phyloP scores from a whole-genome alignment of 2,113 vertebrate genomes.

The Brachyhypopomus gauderio region DNA sequence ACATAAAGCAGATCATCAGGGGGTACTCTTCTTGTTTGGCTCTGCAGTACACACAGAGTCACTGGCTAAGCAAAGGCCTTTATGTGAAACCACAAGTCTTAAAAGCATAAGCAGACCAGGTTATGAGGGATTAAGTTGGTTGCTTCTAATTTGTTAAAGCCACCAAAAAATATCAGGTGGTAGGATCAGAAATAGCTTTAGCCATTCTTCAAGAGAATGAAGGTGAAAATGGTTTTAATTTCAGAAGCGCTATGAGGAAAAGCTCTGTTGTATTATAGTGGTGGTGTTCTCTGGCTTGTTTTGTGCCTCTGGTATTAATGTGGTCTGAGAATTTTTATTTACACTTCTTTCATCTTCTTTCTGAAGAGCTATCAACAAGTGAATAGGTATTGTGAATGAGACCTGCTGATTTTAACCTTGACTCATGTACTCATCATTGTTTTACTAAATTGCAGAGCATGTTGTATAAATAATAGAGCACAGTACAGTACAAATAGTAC shows the following conservation, averaged over 20 bases:
- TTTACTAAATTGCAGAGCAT: neutral
- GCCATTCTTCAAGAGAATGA: constrained; percentile 17
- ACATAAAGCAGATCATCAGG: constrained; percentile 58
- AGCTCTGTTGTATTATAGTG: neutral
- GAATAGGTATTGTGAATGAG: neutral
- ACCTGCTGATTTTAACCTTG: constrained; percentile 4
- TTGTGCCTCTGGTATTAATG: neutral
- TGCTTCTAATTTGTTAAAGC: constrained; percentile 37
- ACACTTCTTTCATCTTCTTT: constrained; percentile 18
- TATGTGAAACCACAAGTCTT: constrained; percentile 48
- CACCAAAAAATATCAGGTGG: constrained; percentile 47
- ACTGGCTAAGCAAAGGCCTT: constrained; percentile 45
- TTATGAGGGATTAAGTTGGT: constrained; percentile 43
- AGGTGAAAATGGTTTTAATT: constrained; percentile 20
- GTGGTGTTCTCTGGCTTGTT: constrained; percentile 31
- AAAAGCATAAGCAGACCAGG: constrained; percentile 37
- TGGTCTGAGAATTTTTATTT: neutral
- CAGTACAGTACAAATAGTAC: too few species aligned
- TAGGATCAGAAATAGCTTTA: constrained; percentile 41
- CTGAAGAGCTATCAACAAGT: neutral
- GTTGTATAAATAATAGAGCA: neutral
- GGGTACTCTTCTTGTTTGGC: constrained; percentile 54
- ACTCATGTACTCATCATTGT: neutral
- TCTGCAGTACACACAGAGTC: constrained; percentile 46
- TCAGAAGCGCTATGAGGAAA: constrained; percentile 36